phyloP scores from a whole-genome alignment of 2,888 invertebrate species.

The Liodrosophila aerea region DNA sequence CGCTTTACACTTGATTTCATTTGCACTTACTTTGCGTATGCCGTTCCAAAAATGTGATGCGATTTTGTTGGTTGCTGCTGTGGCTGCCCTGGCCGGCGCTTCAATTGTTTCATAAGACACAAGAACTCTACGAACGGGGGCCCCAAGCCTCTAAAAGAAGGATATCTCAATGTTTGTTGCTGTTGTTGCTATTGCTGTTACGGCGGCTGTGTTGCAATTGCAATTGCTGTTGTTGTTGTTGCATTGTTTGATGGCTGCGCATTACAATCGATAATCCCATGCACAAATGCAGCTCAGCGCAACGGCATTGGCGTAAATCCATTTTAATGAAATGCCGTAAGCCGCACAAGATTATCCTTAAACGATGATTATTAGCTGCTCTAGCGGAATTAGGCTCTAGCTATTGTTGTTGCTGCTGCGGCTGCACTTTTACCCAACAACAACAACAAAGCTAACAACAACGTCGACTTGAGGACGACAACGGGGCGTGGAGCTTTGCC shows the following conservation, averaged over 20 bases:
- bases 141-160: conserved; percentile 23
- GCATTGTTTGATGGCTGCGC: conserved; percentile 70
- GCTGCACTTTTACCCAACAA: conserved; percentile 29
- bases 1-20: conserved; percentile 50
- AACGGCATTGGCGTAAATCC: conserved; percentile 66
- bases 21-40: conserved; percentile 73
- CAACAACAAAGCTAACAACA: conserved; percentile 29
- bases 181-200: conserved; percentile 37
- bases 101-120: conserved; percentile 72
- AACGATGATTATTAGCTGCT: conserved; percentile 54
- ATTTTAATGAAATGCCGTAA: conserved; percentile 68
- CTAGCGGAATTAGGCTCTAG: conserved; percentile 23
- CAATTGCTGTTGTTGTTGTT: conserved; percentile 30
- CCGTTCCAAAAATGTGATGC: conserved; percentile 66
- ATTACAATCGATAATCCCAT: conserved; percentile 72
- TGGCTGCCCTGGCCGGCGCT: conserved; percentile 60
- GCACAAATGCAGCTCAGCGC: conserved; percentile 70
- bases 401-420: conserved; percentile 18
- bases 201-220: conserved; percentile 15
- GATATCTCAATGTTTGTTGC: conserved; percentile 61
- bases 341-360: conserved; percentile 55
- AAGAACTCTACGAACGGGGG: conserved; percentile 19
- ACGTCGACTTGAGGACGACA: conserved; percentile 9
- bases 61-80: conserved; percentile 52
- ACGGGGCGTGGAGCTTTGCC: conserved; percentile 50